Base-by-base conservation (phyloP, 2,113 vertebrate species). In the Gila orcuttii region DNA sequence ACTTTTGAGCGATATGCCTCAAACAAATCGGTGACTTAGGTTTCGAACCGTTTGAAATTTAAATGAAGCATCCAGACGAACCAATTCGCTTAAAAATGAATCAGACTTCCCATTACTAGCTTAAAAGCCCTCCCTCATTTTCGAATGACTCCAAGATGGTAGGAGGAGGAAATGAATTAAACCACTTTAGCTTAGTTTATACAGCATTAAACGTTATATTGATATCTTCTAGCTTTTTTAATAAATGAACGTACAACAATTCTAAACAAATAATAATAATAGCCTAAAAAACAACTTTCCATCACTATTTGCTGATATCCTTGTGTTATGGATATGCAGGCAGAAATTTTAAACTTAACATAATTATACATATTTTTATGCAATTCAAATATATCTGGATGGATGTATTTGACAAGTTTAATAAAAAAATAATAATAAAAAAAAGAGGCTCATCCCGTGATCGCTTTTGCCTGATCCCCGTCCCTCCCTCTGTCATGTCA, bases 111-210 rank as follows among this genome's bases (percentile, higher is more conserved):
- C 15, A 33, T 66, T 66, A 79, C 55, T 66, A 83, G 76, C 9
- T 71, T 10, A 71, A 85, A 25, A 50, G 33, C 28, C 87, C 7
- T 50, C 25, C 59, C 57, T 57, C 33, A 0, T 60, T 60, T 66
- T 66, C 25, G 36, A 68, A 77, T 17, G 28, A 62, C 42, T 55
- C 33, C 60, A 85, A 85, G 11, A 85, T 85, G 83, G 83, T 59
- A 42, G 0, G 12, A 64, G 21, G 15, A 64, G 13, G 25, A 80
- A 42, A 47, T 45, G 0, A 36, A 23, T 57, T 36, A 13, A 78
- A 57, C 23, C 23, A 25, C 31, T 73, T 42, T 42, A n/a, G 11
- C 17, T 57, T 68, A n/a, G 64, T 57, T 74, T 23, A 15, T 60
- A 3, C 59, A 85, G 33, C 25, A 28, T 42, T 74, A 0, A 9